phyloP scores from a whole-genome alignment of 2,113 vertebrate genomes.

The Hydrochoerus hydrochaeris region DNA sequence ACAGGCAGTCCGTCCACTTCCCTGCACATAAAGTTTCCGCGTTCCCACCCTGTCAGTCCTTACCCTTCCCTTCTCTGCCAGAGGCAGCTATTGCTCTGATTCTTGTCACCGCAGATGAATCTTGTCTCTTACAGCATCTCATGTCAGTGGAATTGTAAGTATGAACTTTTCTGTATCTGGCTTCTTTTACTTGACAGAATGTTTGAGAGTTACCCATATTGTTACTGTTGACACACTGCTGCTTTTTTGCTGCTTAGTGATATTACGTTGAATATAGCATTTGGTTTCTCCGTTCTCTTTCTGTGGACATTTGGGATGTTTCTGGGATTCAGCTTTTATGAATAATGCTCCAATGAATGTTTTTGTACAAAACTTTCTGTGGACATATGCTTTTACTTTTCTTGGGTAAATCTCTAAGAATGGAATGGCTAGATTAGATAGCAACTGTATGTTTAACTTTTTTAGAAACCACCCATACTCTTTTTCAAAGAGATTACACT shows the following conservation, averaged over 20 bases:
- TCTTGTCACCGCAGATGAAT: background rate
- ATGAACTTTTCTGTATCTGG: background rate
- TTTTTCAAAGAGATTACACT: background rate
- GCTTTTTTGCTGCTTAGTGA: background rate
- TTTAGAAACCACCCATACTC: conserved; percentile 10
- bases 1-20: background rate
- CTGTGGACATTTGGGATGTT: background rate
- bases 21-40: background rate
- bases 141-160: background rate
- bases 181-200: background rate
- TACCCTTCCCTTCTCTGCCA: background rate
- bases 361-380: conserved; percentile 23
- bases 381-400: conserved; percentile 49
- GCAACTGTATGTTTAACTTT: background rate
- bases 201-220: background rate
- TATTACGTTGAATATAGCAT: background rate
- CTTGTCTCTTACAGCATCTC: background rate
- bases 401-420: conserved; percentile 34
- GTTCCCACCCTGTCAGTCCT: background rate
- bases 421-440: background rate
- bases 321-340: background rate
- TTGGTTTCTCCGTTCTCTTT: background rate
- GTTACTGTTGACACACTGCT: background rate
- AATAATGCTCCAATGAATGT: background rate
- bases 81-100: background rate